A percentile compares a stretch with the other conserved stretches of the same genome.
phyloP scores from a whole-genome alignment of 2,113 vertebrate genomes.

The Xerus inauris region DNA sequence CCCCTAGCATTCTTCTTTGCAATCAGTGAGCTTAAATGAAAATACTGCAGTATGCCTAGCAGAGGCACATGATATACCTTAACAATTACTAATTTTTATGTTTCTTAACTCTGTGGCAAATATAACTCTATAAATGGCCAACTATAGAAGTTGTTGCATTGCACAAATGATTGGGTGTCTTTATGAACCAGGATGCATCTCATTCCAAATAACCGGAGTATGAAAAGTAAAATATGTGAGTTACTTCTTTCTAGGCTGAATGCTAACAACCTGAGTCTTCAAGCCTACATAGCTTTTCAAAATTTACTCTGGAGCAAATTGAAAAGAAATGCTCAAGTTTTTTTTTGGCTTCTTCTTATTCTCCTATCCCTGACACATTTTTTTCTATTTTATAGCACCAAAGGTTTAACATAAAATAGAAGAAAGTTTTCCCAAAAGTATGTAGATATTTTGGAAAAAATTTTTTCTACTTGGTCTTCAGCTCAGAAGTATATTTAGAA shows the following conservation, averaged over 20 bases:
- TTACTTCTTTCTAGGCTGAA: conserved; percentile 3
- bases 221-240: background rate
- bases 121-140: background rate
- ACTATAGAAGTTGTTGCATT: background rate
- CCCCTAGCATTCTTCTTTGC: background rate
- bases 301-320: background rate
- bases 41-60: background rate
- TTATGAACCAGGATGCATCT: background rate
- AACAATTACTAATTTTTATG: background rate
- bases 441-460: conserved; percentile 67
- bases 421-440: conserved; percentile 64
- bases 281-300: conserved; percentile 16
- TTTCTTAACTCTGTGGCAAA: background rate
- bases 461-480: background rate
- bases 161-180: background rate
- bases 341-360: background rate
- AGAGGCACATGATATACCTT: background rate
- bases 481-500: conserved; percentile 70
- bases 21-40: background rate
- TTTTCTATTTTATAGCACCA: conserved; percentile 58
- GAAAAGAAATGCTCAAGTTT: background rate
- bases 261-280: background rate
- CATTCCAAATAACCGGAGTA: background rate
- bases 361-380: conserved; percentile 36
- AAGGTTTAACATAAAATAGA: conserved; percentile 59